Conservation (phyloP, 2,113 vertebrate genomes). For the Carollia perspicillata region DNA sequence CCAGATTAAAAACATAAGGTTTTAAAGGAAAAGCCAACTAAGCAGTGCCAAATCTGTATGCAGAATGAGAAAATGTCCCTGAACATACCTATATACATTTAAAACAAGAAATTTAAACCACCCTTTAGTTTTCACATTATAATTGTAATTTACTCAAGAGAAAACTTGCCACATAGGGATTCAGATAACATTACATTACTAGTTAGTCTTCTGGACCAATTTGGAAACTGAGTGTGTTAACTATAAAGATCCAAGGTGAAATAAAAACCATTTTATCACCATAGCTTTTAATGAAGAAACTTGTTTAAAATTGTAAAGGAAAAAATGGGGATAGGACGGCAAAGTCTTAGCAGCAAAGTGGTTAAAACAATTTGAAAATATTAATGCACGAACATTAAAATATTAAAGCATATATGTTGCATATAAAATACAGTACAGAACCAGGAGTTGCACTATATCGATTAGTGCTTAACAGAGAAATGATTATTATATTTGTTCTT, state of each 20-base stretch:
- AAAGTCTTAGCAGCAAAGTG: constrained; percentile 92
- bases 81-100: not conserved
- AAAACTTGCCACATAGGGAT: constrained; percentile 18
- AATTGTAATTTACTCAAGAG: constrained; percentile 28
- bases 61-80: constrained; percentile 1
- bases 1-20: constrained; percentile 42
- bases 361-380: constrained; percentile 90
- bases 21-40: constrained; percentile 43
- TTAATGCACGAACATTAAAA: constrained; percentile 80
- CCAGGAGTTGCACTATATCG: constrained; percentile 88
- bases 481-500: constrained; percentile 86
- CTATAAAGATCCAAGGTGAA: constrained; percentile 56
- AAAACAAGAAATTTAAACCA: not conserved
- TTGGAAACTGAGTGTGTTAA: constrained; percentile 30
- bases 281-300: constrained; percentile 67
- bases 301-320: constrained; percentile 77
- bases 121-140: not conserved
- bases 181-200: not conserved
- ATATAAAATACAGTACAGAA: constrained; percentile 96
- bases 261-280: constrained; percentile 52
- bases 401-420: constrained; percentile 85
- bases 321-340: constrained; percentile 67
- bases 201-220: constrained; percentile 50
- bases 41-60: constrained; percentile 21
- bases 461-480: constrained; percentile 89